Base-by-base conservation (phyloP, 2,797 vertebrate genomes). In the Okamejei kenojei region DNA sequence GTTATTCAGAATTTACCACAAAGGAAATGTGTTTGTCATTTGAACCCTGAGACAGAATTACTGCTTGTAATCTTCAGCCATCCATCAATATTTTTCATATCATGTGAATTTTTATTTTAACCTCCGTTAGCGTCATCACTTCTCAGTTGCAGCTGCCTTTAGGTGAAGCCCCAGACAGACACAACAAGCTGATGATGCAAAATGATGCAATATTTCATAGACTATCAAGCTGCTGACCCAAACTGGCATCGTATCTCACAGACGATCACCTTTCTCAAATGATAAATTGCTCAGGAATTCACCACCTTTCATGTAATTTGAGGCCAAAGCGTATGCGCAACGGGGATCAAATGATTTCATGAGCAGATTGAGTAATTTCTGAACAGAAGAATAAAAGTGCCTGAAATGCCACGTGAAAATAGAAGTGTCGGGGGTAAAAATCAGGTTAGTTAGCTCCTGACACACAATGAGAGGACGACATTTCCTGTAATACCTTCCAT, bases 171-270 rank as follows among this genome's bases (percentile, higher is more conserved):
- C n/a, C 61, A 88, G 65, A 65, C 61, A 88, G 84, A 68, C 63
- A 88, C 84, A 88, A 68, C 90, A 73, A 92, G 38, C 71, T 92
- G 90, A 92, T 74, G 26, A 54, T 91, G 88, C 65, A 91, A 91
- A 91, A 91, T 91, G 90, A 91, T 76, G 71, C 71, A 74, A 76
- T 76, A 71, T 19, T 92, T 76, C 90, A 92, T 19, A 76, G 71
- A 74, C 90, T 26, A n/a, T 76, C 90, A 92, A 26, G 38, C 68
- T 76, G 71, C 71, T 91, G 90, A 91, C 71, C 71, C 21, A 92
- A 92, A 92, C 15, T 76, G 38, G 15, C 84, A 88, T 32, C 0
- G 0, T 35, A 76, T 45, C 71, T 26, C 90, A 92, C 26, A 92
- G 90, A 54, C 21, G 21, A 91, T 29, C 90, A 91, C 61, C 19